phyloP scores from a whole-genome alignment of 2,113 vertebrate genomes.

The Serilophus lunatus region DNA sequence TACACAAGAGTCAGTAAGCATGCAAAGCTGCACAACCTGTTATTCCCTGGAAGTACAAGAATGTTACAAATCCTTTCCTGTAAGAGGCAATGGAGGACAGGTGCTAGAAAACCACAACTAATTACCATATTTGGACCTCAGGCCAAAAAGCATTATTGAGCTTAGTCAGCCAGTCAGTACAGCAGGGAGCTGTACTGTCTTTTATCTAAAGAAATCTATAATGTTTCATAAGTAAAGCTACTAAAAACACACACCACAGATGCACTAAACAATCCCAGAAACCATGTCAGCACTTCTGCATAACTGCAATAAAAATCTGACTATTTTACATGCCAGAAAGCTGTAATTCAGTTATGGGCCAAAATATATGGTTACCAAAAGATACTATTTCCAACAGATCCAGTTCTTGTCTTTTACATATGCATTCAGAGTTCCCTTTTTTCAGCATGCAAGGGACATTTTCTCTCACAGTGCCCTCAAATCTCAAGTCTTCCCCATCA shows the following conservation, averaged over 20 bases:
- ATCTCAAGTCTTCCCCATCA: not conserved
- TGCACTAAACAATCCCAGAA: not conserved
- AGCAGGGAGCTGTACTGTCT: no score
- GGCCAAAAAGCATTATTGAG: not conserved
- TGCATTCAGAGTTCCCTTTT: not conserved
- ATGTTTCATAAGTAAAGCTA: not conserved
- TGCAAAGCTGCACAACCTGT: not conserved
- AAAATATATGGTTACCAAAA: not conserved
- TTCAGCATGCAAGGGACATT: not conserved
- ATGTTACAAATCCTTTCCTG: not conserved
- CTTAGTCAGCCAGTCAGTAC: not conserved
- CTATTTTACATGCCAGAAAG: not conserved
- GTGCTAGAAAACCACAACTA: not conserved
- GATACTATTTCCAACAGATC: not conserved
- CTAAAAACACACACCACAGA: not conserved
- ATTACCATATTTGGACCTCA: not conserved
- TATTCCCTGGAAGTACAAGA: not conserved
- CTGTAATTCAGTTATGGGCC: not conserved
- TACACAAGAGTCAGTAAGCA: not conserved
- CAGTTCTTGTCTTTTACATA: not conserved
- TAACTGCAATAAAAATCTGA: not conserved
- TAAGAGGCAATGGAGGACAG: not conserved
- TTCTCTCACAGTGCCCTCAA: not conserved
- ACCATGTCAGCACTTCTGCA: not conserved
- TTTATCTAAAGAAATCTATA: not conserved